Base-by-base conservation (phyloP, 2,113 vertebrate genomes). In the Mugil cephalus region DNA sequence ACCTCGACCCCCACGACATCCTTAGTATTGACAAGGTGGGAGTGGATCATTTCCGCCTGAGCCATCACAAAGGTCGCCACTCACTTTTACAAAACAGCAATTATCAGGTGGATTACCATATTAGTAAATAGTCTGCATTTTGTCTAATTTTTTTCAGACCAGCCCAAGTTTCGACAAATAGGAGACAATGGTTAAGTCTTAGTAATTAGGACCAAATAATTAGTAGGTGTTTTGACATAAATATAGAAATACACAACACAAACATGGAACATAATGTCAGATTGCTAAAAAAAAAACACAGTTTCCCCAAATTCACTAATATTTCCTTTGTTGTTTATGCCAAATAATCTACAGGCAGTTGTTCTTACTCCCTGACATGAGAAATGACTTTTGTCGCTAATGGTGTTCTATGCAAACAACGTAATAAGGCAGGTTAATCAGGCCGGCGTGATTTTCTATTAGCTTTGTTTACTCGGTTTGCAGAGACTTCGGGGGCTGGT, bases 391-490 rank as follows among this genome's bases (percentile, higher is more conserved):
- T 69, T 73, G 85, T 73, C 85, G 73, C 81, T 89, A 89, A 90
- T 86, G 83, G 84, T 82, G 67, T 82, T 72, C 66, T 84, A 74
- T 72, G 71, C 87, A 91, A 91, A 90, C 86, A 89, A 60, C 56
- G 75, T 79, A 87, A 83, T 83, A 86, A 74, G 40, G 77, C 56
- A 81, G 84, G 91, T 92, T 89, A 88, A 87, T 88, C 74, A 64
- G 73, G 68, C 58, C 52, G 5, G 63, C 74, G 70, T 76, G 82
- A 76, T 83, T 88, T 88, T 85, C 78, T 87, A 84, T 89, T 87
- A 84, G 83, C 61, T 71, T 39, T 91, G 86, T 89, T 92, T 91
- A 90, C 89, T 72, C 84, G 52, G 72, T 84, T 74, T 88, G 74
- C 62, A 38, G 56, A 78, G 77, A 87, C 88, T 86, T 85, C 69